These are phyloP conservation scores for Sebastes vulpes DNA, from an alignment of 2,797 vertebrate species.

Conservation along the genomic window DNA sequence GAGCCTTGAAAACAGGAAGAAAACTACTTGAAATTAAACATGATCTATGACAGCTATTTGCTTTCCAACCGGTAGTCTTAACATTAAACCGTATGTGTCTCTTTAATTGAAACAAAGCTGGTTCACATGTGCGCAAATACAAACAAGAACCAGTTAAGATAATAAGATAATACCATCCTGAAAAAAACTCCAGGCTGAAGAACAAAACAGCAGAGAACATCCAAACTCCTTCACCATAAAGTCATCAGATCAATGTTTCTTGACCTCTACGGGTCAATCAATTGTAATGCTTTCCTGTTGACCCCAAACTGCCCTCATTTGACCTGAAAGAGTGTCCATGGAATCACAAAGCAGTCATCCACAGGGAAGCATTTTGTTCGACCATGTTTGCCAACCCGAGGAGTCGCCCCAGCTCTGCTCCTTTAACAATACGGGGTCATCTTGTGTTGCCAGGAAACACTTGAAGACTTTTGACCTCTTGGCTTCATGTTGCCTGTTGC, in stretches of 20 bases:
- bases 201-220: background rate
- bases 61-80: background rate
- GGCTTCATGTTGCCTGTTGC: conserved; percentile 22
- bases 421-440: conserved; percentile 35
- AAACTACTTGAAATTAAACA: background rate
- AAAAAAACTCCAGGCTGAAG: background rate
- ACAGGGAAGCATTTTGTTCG: conserved; percentile 36
- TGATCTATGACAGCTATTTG: background rate
- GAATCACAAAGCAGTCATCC: conserved; percentile 39
- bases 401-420: background rate
- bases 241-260: conserved; percentile 13
- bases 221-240: background rate
- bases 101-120: background rate
- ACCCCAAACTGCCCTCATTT: conserved; percentile 58
- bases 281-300: conserved; percentile 37
- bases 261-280: conserved; percentile 35
- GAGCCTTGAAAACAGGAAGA: background rate
- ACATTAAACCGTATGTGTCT: background rate
- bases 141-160: background rate
- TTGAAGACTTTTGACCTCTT: conserved; percentile 61
- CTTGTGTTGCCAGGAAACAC: conserved; percentile 67
- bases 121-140: background rate
- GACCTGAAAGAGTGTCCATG: conserved; percentile 53
- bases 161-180: background rate
- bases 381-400: conserved; percentile 32